phyloP scores from a whole-genome alignment of 1,140 invertebrate genomes.

The Sogatella furcifera region DNA sequence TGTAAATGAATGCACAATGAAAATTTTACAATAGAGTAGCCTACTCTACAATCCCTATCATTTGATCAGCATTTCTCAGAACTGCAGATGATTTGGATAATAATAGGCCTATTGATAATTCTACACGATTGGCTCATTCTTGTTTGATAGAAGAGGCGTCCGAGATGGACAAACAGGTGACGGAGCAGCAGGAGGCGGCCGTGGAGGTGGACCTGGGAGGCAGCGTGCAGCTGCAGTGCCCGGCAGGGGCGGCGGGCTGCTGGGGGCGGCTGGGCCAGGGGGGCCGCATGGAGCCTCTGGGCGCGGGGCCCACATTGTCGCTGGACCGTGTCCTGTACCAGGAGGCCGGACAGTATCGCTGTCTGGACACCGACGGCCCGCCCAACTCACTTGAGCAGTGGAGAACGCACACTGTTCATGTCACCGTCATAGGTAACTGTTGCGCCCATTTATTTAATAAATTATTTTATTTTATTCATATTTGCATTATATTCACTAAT shows the following conservation, averaged over 20 bases:
- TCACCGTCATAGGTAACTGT: slow-evolving; percentile 43
- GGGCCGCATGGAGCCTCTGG: slow-evolving; percentile 32
- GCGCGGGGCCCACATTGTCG: slow-evolving; percentile 44
- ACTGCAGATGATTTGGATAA: too few relatives aligned
- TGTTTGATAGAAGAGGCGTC: slow-evolving; percentile 36
- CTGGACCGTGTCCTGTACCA: slow-evolving; percentile 61
- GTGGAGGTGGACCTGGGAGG: slow-evolving; percentile 71
- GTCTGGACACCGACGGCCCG: slow-evolving; percentile 48
- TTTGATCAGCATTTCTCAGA: too few relatives aligned
- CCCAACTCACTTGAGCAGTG: slow-evolving; percentile 36
- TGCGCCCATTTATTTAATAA: too few relatives aligned
- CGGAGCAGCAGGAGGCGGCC: slow-evolving; percentile 35
- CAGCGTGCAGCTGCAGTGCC: slow-evolving; percentile 71
- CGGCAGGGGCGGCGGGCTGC: slow-evolving; percentile 50
- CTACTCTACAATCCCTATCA: too few relatives aligned
- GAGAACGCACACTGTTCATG: slow-evolving; percentile 38
- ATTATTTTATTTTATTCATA: too few relatives aligned
- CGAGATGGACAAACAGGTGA: slow-evolving; percentile 39
- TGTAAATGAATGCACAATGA: too few relatives aligned
- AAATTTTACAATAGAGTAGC: too few relatives aligned
- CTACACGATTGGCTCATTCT: too few relatives aligned
- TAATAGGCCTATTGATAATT: too few relatives aligned
- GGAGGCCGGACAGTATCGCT: slow-evolving; percentile 63
- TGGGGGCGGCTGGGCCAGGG: slow-evolving; percentile 32
- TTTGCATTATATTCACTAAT: too few relatives aligned